These are phyloP conservation scores for Anarsia innoxiella DNA, from an alignment of 2,888 invertebrate genomes.

Conservation along the genomic window DNA sequence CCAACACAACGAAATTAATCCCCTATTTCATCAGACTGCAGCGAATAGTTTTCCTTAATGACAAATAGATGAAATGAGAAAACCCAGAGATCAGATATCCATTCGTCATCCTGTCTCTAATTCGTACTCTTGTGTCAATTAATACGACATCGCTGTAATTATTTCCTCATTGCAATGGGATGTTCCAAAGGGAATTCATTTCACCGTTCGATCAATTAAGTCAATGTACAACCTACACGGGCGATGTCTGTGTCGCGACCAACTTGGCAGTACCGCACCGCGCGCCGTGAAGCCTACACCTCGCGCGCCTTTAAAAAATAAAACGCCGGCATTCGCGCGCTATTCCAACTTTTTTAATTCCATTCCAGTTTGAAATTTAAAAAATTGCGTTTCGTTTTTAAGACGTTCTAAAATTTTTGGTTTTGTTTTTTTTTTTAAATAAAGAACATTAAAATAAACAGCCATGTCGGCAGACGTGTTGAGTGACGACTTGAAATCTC, in stretches of 20 bases:
- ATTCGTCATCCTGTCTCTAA: conserved; percentile 14
- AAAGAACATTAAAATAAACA: conserved; percentile 15
- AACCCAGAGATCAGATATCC: conserved; percentile 3
- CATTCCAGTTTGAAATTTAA: neutral
- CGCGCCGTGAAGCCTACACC: conserved; percentile 62
- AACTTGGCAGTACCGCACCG: conserved; percentile 45
- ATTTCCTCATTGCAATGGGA: conserved; percentile 25
- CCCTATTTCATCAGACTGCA: too few species aligned
- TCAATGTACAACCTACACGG: conserved; percentile 48
- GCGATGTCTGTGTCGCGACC: conserved; percentile 20
- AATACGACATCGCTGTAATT: conserved; percentile 18
- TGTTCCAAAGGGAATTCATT: conserved; percentile 27
- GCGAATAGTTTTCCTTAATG: too few species aligned
- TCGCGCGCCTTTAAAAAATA: conserved; percentile 21
- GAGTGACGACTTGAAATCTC: conserved; percentile 85
- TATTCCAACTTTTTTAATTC: conserved; percentile 18
- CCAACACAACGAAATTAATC: too few species aligned
- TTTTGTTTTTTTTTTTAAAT: too few species aligned
- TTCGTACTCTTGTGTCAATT: conserved; percentile 13
- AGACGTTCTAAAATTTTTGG: conserved; percentile 3
- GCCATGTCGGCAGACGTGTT: conserved; percentile 83
- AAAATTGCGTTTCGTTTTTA: neutral
- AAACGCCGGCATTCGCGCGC: conserved; percentile 38
- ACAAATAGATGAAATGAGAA: too few species aligned
- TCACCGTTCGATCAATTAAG: conserved; percentile 55